Evolutionary conservation across 2,797 vertebrate genomes (phyloP).

Genomic region (Gallinago stenura): DNA sequence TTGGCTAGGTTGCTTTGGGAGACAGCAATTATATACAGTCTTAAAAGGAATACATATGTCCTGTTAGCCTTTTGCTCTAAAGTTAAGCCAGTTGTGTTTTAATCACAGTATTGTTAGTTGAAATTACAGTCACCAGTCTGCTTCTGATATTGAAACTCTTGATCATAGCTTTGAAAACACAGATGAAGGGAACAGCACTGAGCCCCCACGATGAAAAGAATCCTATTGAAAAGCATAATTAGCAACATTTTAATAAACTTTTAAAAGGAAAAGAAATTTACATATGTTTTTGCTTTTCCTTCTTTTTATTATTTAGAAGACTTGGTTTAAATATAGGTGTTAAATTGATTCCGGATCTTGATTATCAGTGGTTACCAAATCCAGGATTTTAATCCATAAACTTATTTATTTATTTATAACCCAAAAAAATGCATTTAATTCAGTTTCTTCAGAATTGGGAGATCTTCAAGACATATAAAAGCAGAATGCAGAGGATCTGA

Average conservation of each 20-base stretch:
- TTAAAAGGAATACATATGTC: neutral
- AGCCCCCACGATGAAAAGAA: constrained; percentile 73
- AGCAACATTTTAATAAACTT: constrained; percentile 56
- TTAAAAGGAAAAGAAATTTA: constrained; percentile 13
- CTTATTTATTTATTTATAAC: neutral
- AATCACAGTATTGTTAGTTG: constrained; percentile 62
- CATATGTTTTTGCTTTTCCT: constrained; percentile 1
- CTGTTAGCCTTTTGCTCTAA: constrained; percentile 53
- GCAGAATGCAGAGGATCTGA: neutral
- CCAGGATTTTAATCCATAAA: constrained; percentile 33
- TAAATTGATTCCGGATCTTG: constrained; percentile 53
- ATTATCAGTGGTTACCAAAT: constrained; percentile 32
- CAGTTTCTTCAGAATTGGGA: neutral
- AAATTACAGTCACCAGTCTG: constrained; percentile 61
- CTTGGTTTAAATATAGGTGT: constrained; percentile 41
- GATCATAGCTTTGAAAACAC: constrained; percentile 72
- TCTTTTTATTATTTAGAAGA: constrained; percentile 49
- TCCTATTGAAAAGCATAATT: constrained; percentile 65
- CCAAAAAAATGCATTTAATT: neutral
- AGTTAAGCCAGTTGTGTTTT: constrained; percentile 49
- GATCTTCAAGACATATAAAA: neutral
- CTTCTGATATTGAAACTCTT: constrained; percentile 68
- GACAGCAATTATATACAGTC: neutral
- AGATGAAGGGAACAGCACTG: constrained; percentile 65
- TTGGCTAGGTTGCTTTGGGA: neutral